Evolutionary conservation across 2,888 invertebrate genomes (phyloP), one percentile per base, ranked within the genome.

Genomic region (Chaitophorus viminalis): DNA sequence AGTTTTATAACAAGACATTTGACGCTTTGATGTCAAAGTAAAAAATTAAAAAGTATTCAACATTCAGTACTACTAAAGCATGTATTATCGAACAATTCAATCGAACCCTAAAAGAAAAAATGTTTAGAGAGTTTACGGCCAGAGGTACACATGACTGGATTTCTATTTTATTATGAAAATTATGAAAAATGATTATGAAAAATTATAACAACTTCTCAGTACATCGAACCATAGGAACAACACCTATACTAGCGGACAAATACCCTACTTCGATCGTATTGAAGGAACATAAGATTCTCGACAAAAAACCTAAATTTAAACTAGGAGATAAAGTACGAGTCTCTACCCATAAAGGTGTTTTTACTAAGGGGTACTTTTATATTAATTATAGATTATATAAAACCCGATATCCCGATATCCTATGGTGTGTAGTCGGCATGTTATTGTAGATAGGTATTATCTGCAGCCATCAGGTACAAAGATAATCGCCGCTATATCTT

Each of bases 1-100:
- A 90, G 88, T 90, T 90, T 89, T 90, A 90, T 72, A 90, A 90
- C 84, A 46, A 11, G 6, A 39, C 82, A 1, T 90, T 90, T 54
- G 39, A 89, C 11, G 39, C 29, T 2, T 31, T 89, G 5, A 74
- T 89, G 70, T 5, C 4, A 5, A 36, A 6, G 36, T 36, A 36
- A 3, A 36, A 36, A 36, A 36, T 36, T 36, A 82, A 89, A 0
- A 82, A 89, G 36, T 89, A 89, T 74, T 78, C 68, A 0, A 88
- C 79, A 1, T 89, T 72, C 46, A 86, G 72, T 11, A 74, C 36
- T 4, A 65, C 75, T 0, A 89, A 89, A 33, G 77, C 85, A 0
- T 52, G 68, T 8, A 82, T 89, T n/a, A 75, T 82, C 0, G 89
- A 89, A 74, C 74, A 88, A 25, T 85, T 88, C 29, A 89, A 82